Percentiles rank a stretch among this genome's conserved stretches.
These are phyloP conservation scores for Agrotis puta DNA, from an alignment of 2,888 invertebrate genomes.

Conservation along the genomic window DNA sequence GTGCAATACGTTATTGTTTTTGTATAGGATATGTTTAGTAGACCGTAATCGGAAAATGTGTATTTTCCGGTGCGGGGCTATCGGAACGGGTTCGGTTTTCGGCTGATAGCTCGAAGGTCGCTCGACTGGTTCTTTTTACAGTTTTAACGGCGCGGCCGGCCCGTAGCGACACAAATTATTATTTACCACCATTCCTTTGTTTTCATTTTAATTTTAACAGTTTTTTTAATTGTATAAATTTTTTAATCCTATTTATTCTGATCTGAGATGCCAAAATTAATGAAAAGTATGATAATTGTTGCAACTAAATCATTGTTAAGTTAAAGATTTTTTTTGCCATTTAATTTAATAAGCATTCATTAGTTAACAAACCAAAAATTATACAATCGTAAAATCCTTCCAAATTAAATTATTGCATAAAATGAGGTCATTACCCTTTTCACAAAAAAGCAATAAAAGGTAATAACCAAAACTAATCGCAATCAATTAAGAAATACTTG, in stretches of 20 bases:
- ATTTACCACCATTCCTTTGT: constrained; percentile 75
- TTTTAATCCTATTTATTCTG: not conserved
- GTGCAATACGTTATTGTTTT: constrained; percentile 15
- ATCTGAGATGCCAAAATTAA: not conserved
- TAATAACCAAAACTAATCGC: constrained; percentile 42
- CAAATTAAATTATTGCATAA: constrained; percentile 3
- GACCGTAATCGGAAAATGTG: constrained; percentile 74
- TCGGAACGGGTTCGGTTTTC: constrained; percentile 78
- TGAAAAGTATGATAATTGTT: constrained; percentile 1
- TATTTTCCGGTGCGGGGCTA: constrained; percentile 71
- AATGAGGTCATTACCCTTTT: constrained; percentile 58
- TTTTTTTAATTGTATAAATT: not conserved
- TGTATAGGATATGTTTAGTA: constrained; percentile 45
- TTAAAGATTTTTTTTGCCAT: not conserved
- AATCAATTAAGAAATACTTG: constrained; percentile 34
- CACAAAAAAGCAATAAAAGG: constrained; percentile 29
- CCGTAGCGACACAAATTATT: constrained; percentile 74
- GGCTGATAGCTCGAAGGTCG: constrained; percentile 86
- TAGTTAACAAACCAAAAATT: not conserved
- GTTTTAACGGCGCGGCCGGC: constrained; percentile 86
- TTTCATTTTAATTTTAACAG: constrained; percentile 63
- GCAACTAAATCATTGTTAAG: not conserved
- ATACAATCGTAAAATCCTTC: not conserved
- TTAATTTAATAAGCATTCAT: not conserved
- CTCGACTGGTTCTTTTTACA: constrained; percentile 88